phyloP scores from a whole-genome alignment of 2,113 vertebrate genomes.

The Pelobates fuscus region DNA sequence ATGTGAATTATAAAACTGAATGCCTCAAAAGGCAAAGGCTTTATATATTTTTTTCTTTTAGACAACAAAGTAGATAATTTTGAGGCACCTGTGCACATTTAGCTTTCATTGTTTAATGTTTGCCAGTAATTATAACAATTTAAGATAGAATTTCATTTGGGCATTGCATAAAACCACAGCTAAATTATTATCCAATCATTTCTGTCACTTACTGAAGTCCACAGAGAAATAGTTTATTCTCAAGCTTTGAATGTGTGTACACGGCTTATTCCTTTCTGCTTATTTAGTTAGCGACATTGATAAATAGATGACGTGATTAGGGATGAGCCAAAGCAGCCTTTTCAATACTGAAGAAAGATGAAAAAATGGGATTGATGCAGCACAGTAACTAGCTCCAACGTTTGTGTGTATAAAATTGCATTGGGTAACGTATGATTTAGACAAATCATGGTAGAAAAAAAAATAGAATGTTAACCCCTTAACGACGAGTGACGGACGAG shows the following conservation, averaged over 20 bases:
- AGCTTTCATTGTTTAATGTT: constrained; percentile 24
- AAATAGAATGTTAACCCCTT: too few species aligned
- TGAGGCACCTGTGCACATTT: constrained; percentile 29
- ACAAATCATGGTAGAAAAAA: too few species aligned
- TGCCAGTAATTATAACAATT: constrained; percentile 13
- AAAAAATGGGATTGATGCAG: neutral
- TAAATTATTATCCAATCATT: constrained; percentile 25
- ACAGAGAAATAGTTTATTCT: constrained; percentile 1
- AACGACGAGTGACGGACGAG: too few species aligned
- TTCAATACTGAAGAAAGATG: neutral
- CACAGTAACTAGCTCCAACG: neutral
- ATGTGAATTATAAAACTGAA: constrained; percentile 14
- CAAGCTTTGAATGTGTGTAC: neutral
- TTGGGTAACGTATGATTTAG: too few species aligned
- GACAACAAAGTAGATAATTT: constrained; percentile 8
- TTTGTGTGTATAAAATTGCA: neutral
- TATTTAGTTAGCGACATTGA: neutral
- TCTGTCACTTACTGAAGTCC: constrained; percentile 15
- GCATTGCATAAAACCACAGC: constrained; percentile 22
- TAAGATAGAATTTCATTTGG: constrained; percentile 31
- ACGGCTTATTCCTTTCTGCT: neutral
- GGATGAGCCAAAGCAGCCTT: neutral
- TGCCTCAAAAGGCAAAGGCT: constrained; percentile 1
- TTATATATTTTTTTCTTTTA: neutral
- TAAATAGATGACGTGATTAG: constrained; percentile 16